phyloP scores from a whole-genome alignment of 2,888 invertebrate genomes.

The Dromius quadrimaculatus region DNA sequence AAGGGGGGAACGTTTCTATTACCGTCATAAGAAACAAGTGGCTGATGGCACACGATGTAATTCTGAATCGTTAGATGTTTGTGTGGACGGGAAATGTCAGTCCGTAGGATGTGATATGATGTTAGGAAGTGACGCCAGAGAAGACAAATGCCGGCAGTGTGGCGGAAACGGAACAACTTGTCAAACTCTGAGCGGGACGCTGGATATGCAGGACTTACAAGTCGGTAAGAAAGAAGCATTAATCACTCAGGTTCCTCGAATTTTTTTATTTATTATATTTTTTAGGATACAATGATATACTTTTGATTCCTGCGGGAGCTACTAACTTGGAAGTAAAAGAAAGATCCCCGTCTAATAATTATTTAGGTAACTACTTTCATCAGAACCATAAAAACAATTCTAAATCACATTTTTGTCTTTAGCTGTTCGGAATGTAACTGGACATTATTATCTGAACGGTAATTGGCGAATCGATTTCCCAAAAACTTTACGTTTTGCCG shows the following conservation, averaged over 20 bases:
- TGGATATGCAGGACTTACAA: conserved; percentile 79
- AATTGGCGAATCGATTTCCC: conserved; percentile 95
- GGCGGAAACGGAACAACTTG: conserved; percentile 93
- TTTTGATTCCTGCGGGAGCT: conserved; percentile 93
- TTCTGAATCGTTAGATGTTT: conserved; percentile 88
- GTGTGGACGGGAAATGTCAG: conserved; percentile 94
- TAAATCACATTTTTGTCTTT: background rate
- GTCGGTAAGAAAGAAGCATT: conserved; percentile 70
- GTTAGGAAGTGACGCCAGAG: conserved; percentile 86
- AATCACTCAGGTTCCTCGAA: background rate
- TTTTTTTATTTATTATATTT: conserved; percentile 52
- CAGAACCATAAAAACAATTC: background rate
- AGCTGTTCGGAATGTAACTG: conserved; percentile 87
- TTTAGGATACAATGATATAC: conserved; percentile 91
- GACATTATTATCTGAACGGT: conserved; percentile 92
- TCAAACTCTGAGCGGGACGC: conserved; percentile 79
- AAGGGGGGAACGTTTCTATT: conserved; percentile 90
- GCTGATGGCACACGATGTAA: conserved; percentile 87
- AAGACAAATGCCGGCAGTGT: conserved; percentile 93
- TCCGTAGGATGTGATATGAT: conserved; percentile 95
- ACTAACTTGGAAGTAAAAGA: conserved; percentile 89
- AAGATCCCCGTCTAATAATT: conserved; percentile 86
- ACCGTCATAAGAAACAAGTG: conserved; percentile 84
- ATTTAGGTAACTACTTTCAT: conserved; percentile 75
- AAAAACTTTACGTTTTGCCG: conserved; percentile 81